Conservation (phyloP, 2,797 vertebrate species). For the Melopsittacus undulatus region DNA sequence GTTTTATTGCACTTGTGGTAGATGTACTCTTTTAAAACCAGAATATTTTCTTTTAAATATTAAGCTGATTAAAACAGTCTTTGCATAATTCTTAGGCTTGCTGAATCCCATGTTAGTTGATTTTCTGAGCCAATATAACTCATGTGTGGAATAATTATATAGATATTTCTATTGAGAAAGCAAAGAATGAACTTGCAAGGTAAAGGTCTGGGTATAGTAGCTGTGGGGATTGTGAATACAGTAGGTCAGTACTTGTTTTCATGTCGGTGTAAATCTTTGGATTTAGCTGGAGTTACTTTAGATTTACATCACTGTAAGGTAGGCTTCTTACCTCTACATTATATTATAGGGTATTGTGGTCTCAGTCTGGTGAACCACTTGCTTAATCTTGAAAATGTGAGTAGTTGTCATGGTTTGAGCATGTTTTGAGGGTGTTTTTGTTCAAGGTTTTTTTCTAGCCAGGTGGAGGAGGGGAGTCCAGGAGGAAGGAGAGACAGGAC, state of each 20-base stretch:
- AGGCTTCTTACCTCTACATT: background rate
- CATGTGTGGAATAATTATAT: background rate
- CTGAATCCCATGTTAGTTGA: conserved; percentile 28
- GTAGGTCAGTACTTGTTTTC: background rate
- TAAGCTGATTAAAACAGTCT: conserved; percentile 49
- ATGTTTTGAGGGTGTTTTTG: too few species aligned
- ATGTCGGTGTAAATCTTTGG: background rate
- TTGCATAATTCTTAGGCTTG: conserved; percentile 41
- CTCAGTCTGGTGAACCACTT: background rate
- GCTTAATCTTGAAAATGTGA: background rate
- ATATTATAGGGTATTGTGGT: background rate
- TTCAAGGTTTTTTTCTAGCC: too few species aligned
- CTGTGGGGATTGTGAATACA: background rate
- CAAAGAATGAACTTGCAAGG: background rate
- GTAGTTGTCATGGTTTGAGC: too few species aligned
- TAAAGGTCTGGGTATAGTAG: background rate
- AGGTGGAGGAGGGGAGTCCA: too few species aligned
- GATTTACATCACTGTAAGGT: background rate
- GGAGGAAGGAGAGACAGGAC: too few species aligned
- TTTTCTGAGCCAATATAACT: conserved; percentile 17
- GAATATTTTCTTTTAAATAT: background rate
- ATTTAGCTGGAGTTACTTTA: background rate
- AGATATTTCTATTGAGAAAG: conserved; percentile 8
- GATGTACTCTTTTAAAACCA: background rate
- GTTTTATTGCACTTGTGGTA: background rate